Evolutionary conservation across 1,140 invertebrate genomes (phyloP).

Genomic region (Anthonomus grandis): DNA sequence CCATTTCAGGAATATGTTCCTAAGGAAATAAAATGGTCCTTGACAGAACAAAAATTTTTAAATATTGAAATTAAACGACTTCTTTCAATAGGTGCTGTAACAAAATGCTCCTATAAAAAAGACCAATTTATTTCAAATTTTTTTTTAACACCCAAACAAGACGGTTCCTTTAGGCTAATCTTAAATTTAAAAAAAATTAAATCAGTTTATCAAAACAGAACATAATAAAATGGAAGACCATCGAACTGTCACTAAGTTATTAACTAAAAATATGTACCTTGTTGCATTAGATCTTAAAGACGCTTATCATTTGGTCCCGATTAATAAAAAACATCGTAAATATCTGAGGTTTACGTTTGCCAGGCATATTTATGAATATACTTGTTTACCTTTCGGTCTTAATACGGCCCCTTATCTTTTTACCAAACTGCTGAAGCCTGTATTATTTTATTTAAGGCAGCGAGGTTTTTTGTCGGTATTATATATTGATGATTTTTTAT

Average conservation of each 20-base stretch:
- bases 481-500: background rate
- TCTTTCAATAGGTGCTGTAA: conserved; percentile 5
- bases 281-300: conserved; percentile 40
- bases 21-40: background rate
- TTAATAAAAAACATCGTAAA: conserved; percentile 16
- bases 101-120: background rate
- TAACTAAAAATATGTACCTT: conserved; percentile 25
- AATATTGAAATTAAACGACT: background rate
- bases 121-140: conserved; percentile 36
- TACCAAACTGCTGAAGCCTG: conserved; percentile 27
- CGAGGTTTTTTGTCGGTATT: background rate
- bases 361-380: conserved; percentile 33
- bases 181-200: conserved; percentile 40
- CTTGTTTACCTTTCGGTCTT: conserved; percentile 23
- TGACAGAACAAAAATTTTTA: background rate
- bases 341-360: conserved; percentile 34
- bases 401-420: conserved; percentile 30
- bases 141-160: conserved; percentile 36
- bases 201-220: conserved; percentile 29
- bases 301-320: conserved; percentile 33
- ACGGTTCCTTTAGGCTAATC: conserved; percentile 35
- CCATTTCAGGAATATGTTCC: conserved; percentile 6
- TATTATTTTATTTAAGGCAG: conserved; percentile 20
- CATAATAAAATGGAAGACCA: conserved; percentile 33
- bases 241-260: conserved; percentile 9